Evolutionary conservation across 2,888 invertebrate species (phyloP).

Genomic region (Pheosia gnoma): DNA sequence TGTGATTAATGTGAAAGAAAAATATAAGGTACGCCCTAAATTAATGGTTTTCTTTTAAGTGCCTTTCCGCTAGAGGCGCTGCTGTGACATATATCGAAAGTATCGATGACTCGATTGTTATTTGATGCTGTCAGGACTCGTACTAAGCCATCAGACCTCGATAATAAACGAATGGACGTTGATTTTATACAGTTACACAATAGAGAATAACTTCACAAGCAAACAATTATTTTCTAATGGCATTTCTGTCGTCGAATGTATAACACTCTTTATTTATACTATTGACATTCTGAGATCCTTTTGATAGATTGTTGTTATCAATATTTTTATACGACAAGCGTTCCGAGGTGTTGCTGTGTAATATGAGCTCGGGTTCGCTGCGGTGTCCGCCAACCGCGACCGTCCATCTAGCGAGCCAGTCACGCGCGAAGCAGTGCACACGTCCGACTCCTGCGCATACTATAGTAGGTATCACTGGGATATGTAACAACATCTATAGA

Average conservation of each 20-base stretch:
- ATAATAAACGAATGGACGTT: background rate
- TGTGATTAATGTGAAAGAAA: no score
- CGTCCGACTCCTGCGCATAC: background rate
- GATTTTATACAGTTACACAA: background rate
- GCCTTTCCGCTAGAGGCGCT: no score
- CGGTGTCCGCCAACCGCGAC: constrained; percentile 60
- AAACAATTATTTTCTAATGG: background rate
- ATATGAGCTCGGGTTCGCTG: constrained; percentile 47
- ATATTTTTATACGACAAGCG: no score
- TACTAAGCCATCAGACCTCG: background rate
- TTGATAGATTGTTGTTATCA: background rate
- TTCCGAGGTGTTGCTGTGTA: constrained; percentile 29
- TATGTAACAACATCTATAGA: constrained; percentile 17
- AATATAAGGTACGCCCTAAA: no score
- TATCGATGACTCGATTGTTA: no score
- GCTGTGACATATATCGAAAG: no score
- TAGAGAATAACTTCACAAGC: background rate
- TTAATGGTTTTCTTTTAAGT: no score
- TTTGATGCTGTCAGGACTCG: no score
- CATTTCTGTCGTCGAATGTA: background rate
- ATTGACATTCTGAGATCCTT: background rate
- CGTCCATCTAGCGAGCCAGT: constrained; percentile 51
- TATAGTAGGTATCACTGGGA: background rate
- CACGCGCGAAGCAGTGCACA: constrained; percentile 33
- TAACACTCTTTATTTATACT: background rate